Evolutionary conservation across 2,888 invertebrate genomes (phyloP).

Genomic region (Eupithecia dodoneata): DNA sequence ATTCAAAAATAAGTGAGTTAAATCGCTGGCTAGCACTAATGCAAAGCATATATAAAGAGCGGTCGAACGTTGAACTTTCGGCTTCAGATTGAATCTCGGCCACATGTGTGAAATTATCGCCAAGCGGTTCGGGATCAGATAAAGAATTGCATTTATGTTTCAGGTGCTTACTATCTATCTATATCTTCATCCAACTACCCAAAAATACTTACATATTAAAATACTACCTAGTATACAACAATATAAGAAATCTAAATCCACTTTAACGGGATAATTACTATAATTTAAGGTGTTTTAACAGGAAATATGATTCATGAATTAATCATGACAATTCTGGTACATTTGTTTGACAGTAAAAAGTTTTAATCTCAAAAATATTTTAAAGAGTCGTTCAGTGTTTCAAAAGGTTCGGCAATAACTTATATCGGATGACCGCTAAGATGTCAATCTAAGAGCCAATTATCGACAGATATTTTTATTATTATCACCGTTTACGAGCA

Average conservation of each 20-base stretch:
- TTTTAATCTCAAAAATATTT: background rate
- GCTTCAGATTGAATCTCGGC: slow-evolving; percentile 37
- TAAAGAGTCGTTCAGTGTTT: background rate
- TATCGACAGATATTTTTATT: background rate
- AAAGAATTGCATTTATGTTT: background rate
- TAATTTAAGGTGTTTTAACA: too few species aligned
- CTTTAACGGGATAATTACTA: too few species aligned
- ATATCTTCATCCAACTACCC: too few species aligned
- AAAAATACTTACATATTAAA: background rate
- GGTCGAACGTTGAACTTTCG: slow-evolving; percentile 41
- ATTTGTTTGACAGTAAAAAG: background rate
- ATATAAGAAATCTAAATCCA: too few species aligned
- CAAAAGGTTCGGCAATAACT: background rate
- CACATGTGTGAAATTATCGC: slow-evolving; percentile 42
- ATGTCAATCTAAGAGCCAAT: background rate
- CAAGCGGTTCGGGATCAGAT: slow-evolving; percentile 27
- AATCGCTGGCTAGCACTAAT: slow-evolving; percentile 7
- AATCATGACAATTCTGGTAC: too few species aligned
- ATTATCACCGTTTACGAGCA: background rate
- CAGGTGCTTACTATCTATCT: background rate
- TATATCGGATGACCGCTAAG: background rate
- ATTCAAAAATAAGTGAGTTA: background rate
- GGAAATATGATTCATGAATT: too few species aligned
- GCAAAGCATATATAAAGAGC: slow-evolving; percentile 7
- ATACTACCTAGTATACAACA: background rate